Conservation (phyloP, 2,113 vertebrate species). For the Malurus elegans region DNA sequence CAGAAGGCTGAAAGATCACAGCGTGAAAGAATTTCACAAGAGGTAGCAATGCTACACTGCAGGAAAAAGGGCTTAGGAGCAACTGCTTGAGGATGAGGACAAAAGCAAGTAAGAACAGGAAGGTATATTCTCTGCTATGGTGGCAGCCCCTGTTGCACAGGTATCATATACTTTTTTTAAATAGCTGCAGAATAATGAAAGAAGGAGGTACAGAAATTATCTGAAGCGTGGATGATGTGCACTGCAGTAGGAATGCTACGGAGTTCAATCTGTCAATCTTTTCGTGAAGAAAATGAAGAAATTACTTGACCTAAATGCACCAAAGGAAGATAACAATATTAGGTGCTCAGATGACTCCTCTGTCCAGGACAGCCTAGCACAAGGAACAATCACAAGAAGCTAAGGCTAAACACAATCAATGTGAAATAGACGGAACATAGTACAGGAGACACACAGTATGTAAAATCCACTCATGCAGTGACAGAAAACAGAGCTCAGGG, state of each 20-base stretch:
- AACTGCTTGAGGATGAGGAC: accelerated
- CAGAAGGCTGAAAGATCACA: background rate
- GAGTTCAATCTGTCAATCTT: background rate
- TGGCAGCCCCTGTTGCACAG: background rate
- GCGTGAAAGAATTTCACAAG: background rate
- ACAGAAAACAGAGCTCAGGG: background rate
- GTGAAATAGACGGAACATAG: background rate
- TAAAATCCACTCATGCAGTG: background rate
- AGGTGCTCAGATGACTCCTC: background rate
- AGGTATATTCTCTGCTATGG: background rate
- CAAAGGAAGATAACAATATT: background rate
- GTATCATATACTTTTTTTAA: background rate
- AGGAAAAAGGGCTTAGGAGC: background rate
- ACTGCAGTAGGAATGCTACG: background rate
- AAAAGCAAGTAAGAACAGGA: background rate
- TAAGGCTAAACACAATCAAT: background rate
- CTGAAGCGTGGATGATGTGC: background rate
- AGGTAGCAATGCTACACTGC: background rate
- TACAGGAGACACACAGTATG: background rate
- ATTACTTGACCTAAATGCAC: background rate
- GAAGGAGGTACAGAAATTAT: background rate
- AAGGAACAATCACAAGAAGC: background rate
- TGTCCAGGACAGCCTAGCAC: background rate
- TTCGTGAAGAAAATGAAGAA: background rate
- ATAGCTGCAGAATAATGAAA: background rate